Evolutionary conservation across 2,113 vertebrate species (phyloP), one percentile per base, ranked within the genome.

Genomic region (Gallinago media): DNA sequence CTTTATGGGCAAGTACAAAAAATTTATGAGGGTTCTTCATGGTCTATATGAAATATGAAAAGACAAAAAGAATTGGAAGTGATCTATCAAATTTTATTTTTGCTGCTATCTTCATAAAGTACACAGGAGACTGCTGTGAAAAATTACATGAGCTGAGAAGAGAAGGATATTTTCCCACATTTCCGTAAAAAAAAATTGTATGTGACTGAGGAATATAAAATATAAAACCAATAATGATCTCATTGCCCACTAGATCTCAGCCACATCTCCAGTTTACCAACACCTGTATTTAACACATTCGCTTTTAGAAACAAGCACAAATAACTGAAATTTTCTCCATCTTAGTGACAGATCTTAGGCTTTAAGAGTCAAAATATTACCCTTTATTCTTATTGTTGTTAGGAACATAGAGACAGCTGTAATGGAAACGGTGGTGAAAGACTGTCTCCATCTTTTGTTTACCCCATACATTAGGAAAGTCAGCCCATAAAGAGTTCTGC

Each of bases 11-110:
- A 44, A 61, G 76, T 36, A 84, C 86, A 82, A 94, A 96, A 97
- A 85, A 94, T 85, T 92, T 84, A 92, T 96, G 88, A 94, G 49
- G 65, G 76, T n/a, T 88, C 90, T 95, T 93, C 82, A 22, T 9
- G 49, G 50, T 50, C 4, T 27, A 34, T 52, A 74, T 40, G n/a
- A 95, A 93, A 93, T 85, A 94, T 74, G 80, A 84, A 85, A 93
- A 96, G 76, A 81, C 84, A 84, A 83, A 89, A 94, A 77, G 56
- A 96, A 96, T 56, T 91, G 89, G 44, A 95, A 91, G 85, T 5
- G 8, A 96, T 92, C 78, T 70, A 94, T 95, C 88, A 96, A 74
- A 74, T 71, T 83, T 90, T 66, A 83, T 74, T 88, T 93, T 88
- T 73, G 47, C 85, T 67, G 62, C 75, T 83, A 84, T 88, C 88